Conservation (phyloP, 2,113 vertebrate genomes). For the Herpailurus yagouaroundi region DNA sequence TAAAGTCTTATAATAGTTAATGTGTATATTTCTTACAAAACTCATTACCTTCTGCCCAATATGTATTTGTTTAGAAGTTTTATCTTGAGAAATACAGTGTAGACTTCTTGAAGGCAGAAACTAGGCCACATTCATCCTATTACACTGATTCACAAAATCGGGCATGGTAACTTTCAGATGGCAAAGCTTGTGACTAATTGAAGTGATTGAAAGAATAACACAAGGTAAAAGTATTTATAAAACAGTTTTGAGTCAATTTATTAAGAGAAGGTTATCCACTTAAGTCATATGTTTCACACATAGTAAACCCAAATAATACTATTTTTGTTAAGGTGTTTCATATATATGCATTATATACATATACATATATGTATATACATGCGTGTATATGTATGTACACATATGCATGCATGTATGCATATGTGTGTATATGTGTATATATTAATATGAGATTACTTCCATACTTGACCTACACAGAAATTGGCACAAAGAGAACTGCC, state of each 20-base stretch:
- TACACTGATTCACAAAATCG: background rate
- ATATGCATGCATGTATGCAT: background rate
- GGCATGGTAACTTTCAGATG: background rate
- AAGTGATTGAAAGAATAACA: background rate
- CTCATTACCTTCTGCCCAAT: background rate
- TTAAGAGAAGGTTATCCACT: background rate
- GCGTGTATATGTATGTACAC: background rate
- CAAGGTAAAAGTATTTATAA: background rate
- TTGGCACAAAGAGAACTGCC: background rate
- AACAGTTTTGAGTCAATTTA: background rate
- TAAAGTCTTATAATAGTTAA: background rate
- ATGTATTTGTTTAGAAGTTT: background rate
- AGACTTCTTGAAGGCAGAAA: background rate
- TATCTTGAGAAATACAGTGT: background rate
- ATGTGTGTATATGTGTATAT: background rate
- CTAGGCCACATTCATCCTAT: background rate
- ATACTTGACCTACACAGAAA: background rate
- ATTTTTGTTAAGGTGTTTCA: background rate
- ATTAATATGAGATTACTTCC: background rate
- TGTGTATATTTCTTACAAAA: background rate
- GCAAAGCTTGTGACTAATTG: background rate
- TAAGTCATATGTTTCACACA: background rate
- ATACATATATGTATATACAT: too few relatives aligned
- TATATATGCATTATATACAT: background rate
- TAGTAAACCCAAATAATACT: background rate